Conservation (phyloP, 2,888 invertebrate genomes). For the Nemapogon koenigi region DNA sequence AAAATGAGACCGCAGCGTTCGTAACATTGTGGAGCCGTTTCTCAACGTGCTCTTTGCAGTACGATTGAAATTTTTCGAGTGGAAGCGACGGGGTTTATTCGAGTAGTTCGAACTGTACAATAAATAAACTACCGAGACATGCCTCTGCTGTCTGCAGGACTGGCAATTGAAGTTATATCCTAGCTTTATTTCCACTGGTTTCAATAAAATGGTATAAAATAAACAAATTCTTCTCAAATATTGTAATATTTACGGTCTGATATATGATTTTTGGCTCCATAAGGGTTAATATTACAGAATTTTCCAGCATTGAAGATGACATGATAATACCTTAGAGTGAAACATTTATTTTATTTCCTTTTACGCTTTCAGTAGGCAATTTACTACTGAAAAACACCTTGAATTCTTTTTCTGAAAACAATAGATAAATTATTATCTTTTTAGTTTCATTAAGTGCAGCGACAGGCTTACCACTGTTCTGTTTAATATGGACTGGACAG, state of each 20-base stretch:
- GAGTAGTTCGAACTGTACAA: slow-evolving; percentile 36
- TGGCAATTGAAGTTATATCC: slow-evolving; percentile 62
- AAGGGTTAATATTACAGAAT: too few species aligned
- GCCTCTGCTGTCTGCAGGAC: slow-evolving; percentile 45
- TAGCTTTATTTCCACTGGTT: slow-evolving; percentile 46
- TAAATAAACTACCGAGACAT: slow-evolving; percentile 55
- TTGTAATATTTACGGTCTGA: slow-evolving; percentile 9
- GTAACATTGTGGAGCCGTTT: neutral
- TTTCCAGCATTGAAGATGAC: too few species aligned
- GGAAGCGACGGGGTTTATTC: slow-evolving; percentile 51
- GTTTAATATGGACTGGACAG: too few species aligned
- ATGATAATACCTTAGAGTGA: too few species aligned
- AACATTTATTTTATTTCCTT: too few species aligned
- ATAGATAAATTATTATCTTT: too few species aligned
- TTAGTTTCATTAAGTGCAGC: too few species aligned
- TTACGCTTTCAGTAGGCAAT: too few species aligned
- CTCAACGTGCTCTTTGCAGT: slow-evolving; percentile 1
- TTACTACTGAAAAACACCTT: too few species aligned
- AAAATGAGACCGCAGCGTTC: slow-evolving; percentile 1
- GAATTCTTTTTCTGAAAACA: too few species aligned
- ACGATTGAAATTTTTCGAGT: slow-evolving; percentile 59
- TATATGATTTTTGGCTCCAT: too few species aligned
- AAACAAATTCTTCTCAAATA: slow-evolving; percentile 23
- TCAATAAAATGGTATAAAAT: slow-evolving; percentile 53
- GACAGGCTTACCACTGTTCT: too few species aligned